These are phyloP conservation scores for Sylvicola cinctus DNA, from an alignment of 2,888 invertebrate genomes.

Conservation along the genomic window DNA sequence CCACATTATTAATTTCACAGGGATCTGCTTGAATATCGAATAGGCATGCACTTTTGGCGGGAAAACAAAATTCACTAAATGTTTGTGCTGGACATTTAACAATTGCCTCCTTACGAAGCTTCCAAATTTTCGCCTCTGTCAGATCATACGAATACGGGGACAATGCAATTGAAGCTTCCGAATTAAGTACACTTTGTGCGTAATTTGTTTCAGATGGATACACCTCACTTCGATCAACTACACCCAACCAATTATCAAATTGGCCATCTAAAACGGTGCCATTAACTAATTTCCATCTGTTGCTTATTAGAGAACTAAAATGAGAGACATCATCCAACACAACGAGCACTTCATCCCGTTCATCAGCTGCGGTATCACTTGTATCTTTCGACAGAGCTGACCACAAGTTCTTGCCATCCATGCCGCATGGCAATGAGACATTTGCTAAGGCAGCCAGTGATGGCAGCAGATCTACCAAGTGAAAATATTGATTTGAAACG, in stretches of 20 bases:
- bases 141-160: conserved; percentile 6
- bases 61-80: conserved; percentile 12
- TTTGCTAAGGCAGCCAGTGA: conserved; percentile 30
- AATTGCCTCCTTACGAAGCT: conserved; percentile 14
- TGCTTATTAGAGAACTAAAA: conserved; percentile 13
- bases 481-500: conserved; percentile 40
- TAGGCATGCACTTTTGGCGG: conserved; percentile 24
- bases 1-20: conserved; percentile 26
- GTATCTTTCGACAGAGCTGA: conserved; percentile 35
- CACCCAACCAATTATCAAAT: conserved; percentile 12
- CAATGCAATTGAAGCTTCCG: conserved; percentile 11
- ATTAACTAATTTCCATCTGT: conserved; percentile 18
- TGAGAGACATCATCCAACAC: conserved; percentile 44
- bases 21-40: conserved; percentile 30
- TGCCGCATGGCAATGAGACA: conserved; percentile 10
- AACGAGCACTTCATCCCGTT: conserved; percentile 40
- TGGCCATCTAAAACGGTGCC: conserved; percentile 16
- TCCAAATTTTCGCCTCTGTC: conserved; percentile 9
- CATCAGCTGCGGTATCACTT: conserved; percentile 20
- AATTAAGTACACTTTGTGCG: conserved; percentile 11
- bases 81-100: conserved; percentile 13
- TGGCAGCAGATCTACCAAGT: conserved; percentile 60
- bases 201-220: conserved; percentile 16
- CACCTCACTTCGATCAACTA: conserved; percentile 10
- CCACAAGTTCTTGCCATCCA: conserved; percentile 54